Conservation (phyloP, 2,888 invertebrate species). For the Drosophila sordidula region DNA sequence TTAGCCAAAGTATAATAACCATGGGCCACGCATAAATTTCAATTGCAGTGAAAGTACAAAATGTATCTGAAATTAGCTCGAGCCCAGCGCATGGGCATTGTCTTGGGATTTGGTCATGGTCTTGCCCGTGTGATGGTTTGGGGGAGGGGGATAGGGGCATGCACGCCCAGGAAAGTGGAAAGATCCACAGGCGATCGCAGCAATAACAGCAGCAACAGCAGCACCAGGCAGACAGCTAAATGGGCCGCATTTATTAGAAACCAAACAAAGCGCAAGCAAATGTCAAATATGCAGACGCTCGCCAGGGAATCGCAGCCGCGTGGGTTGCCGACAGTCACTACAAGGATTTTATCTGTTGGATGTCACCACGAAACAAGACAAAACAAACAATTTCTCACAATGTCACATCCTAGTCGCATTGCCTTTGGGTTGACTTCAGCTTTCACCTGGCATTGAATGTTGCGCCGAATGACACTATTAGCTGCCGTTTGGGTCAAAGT, state of each 20-base stretch:
- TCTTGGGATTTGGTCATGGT: constrained; percentile 3
- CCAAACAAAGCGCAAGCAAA: constrained; percentile 29
- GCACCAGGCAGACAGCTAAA: constrained; percentile 33
- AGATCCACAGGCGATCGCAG: constrained; percentile 30
- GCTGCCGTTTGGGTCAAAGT: constrained; percentile 66
- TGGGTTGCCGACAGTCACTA: constrained; percentile 25
- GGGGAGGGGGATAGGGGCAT: not conserved
- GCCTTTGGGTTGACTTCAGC: constrained; percentile 22
- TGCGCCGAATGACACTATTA: constrained; percentile 52
- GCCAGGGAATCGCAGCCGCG: constrained; percentile 20
- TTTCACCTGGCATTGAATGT: constrained; percentile 62
- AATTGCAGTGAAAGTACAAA: constrained; percentile 75
- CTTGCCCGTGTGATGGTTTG: not conserved
- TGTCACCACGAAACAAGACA: constrained; percentile 55
- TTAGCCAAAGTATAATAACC: constrained; percentile 22
- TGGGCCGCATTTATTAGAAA: constrained; percentile 57
- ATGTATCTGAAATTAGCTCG: constrained; percentile 54
- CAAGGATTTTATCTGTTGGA: constrained; percentile 67
- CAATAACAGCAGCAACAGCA: not conserved
- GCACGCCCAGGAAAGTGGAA: constrained; percentile 37
- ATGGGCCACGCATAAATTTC: constrained; percentile 68
- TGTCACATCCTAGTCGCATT: constrained; percentile 39
- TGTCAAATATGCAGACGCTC: constrained; percentile 40
- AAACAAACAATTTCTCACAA: constrained; percentile 58
- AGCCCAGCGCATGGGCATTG: constrained; percentile 41